Percentiles rank a stretch among this genome's conserved stretches.
Evolutionary conservation across 2,888 invertebrate species (phyloP).

Genomic region (Drosophila lacicola): DNA sequence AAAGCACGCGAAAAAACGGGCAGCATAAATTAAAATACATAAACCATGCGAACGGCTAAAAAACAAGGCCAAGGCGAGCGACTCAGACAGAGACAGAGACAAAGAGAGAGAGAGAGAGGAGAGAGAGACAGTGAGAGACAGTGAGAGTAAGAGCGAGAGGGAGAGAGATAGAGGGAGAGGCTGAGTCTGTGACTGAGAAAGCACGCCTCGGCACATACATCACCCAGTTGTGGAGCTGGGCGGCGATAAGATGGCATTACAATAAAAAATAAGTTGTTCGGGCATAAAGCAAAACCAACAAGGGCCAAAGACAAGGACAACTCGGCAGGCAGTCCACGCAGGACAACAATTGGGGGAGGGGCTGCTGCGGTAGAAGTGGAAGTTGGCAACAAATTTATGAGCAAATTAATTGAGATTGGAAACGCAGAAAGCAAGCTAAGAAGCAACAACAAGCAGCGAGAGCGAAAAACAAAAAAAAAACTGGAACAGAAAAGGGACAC

Average conservation of each 20-base stretch:
- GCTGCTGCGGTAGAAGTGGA: conserved; percentile 34
- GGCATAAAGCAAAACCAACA: conserved; percentile 73
- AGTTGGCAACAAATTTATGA: conserved; percentile 81
- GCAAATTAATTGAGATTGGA: conserved; percentile 83
- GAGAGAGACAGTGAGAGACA: neutral
- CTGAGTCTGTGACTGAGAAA: conserved; percentile 5
- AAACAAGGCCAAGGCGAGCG: conserved; percentile 61
- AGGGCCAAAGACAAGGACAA: conserved; percentile 61
- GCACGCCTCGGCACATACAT: conserved; percentile 62
- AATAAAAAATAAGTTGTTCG: conserved; percentile 72
- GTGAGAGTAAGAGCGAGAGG: conserved; percentile 25
- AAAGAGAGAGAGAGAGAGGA: neutral
- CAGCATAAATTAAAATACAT: conserved; percentile 79
- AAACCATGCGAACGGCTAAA: conserved; percentile 72
- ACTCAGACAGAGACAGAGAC: conserved; percentile 4
- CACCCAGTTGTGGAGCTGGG: conserved; percentile 44
- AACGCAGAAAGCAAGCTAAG: conserved; percentile 67
- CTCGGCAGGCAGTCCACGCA: conserved; percentile 27
- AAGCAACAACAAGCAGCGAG: conserved; percentile 21
- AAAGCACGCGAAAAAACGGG: conserved; percentile 33
- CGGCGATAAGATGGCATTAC: conserved; percentile 74
- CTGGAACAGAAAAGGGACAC: conserved; percentile 9
- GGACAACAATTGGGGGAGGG: neutral
- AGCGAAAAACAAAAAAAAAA: conserved; percentile 2
- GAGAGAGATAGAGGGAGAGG: conserved; percentile 16